These are phyloP conservation scores for Drosophila sucinea DNA, from an alignment of 1,140 invertebrate genomes.

Conservation along the genomic window DNA sequence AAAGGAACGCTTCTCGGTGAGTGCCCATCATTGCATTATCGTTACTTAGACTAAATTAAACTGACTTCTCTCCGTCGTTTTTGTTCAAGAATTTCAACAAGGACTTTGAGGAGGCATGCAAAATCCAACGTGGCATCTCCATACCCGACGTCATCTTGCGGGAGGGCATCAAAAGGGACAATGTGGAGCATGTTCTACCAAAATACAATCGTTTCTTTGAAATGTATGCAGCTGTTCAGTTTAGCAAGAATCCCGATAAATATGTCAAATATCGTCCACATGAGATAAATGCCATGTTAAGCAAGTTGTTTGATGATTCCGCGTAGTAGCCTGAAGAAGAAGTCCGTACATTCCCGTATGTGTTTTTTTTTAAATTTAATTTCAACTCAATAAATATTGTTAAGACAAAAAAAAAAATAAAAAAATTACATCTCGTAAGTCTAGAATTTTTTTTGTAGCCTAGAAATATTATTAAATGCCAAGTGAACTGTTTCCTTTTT, in stretches of 20 bases:
- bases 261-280: constrained; percentile 96
- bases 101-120: constrained; percentile 95
- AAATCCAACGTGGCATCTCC: constrained; percentile 94
- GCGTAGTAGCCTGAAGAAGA: constrained; percentile 41
- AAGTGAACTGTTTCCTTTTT: constrained; percentile 38
- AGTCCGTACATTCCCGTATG: background rate
- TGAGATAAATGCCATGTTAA: constrained; percentile 90
- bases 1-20: constrained; percentile 96
- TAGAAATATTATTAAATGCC: constrained; percentile 79
- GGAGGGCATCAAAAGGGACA: constrained; percentile 91
- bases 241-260: constrained; percentile 97
- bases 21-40: background rate
- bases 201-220: constrained; percentile 92
- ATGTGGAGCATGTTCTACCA: constrained; percentile 93
- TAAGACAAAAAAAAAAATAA: constrained; percentile 31
- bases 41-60: constrained; percentile 16
- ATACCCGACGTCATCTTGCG: constrained; percentile 95
- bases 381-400: constrained; percentile 78
- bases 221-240: constrained; percentile 87
- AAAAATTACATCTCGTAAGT: constrained; percentile 59
- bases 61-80: constrained; percentile 51
- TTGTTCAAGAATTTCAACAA: constrained; percentile 93
- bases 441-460: constrained; percentile 55
- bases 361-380: constrained; percentile 53
- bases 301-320: constrained; percentile 93